These are phyloP conservation scores for Glomeris marginata DNA, from an alignment of 2,888 invertebrate species.

Conservation along the genomic window DNA sequence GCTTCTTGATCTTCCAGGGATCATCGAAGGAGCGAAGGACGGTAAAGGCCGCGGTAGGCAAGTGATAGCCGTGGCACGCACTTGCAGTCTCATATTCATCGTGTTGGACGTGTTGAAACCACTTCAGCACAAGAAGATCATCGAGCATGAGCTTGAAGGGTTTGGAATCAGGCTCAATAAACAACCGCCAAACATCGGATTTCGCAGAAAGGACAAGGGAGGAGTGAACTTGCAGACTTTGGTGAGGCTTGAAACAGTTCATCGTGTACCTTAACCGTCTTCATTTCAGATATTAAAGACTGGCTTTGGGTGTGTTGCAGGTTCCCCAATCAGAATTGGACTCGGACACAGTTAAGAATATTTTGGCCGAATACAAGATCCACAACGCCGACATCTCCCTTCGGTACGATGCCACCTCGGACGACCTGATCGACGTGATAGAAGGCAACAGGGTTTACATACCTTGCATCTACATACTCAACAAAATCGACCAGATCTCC, in stretches of 20 bases:
- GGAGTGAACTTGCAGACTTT: slow-evolving; percentile 89
- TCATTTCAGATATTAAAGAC: background rate
- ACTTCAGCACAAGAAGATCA: slow-evolving; percentile 81
- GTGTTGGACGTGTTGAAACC: slow-evolving; percentile 96
- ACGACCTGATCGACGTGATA: slow-evolving; percentile 95
- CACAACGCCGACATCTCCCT: slow-evolving; percentile 97
- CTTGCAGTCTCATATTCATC: slow-evolving; percentile 94
- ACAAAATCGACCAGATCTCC: slow-evolving; percentile 76
- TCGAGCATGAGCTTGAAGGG: slow-evolving; percentile 97
- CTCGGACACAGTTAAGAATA: slow-evolving; percentile 82
- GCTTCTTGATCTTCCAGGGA: slow-evolving; percentile 96
- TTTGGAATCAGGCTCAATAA: slow-evolving; percentile 92
- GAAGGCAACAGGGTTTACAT: slow-evolving; percentile 98
- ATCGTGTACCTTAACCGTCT: too few species aligned
- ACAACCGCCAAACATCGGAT: slow-evolving; percentile 91
- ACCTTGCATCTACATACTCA: slow-evolving; percentile 95
- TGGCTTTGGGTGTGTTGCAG: slow-evolving; percentile 28
- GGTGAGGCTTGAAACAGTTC: slow-evolving; percentile 39
- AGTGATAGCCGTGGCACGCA: slow-evolving; percentile 96
- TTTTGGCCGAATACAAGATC: slow-evolving; percentile 93
- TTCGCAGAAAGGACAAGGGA: slow-evolving; percentile 94
- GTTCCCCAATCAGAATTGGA: slow-evolving; percentile 86
- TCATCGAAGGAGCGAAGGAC: slow-evolving; percentile 99
- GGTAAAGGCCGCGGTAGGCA: slow-evolving; percentile 98
- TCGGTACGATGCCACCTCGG: slow-evolving; percentile 85